phyloP scores from a whole-genome alignment of 2,797 vertebrate species.

The Chaetophractus vellerosus region DNA sequence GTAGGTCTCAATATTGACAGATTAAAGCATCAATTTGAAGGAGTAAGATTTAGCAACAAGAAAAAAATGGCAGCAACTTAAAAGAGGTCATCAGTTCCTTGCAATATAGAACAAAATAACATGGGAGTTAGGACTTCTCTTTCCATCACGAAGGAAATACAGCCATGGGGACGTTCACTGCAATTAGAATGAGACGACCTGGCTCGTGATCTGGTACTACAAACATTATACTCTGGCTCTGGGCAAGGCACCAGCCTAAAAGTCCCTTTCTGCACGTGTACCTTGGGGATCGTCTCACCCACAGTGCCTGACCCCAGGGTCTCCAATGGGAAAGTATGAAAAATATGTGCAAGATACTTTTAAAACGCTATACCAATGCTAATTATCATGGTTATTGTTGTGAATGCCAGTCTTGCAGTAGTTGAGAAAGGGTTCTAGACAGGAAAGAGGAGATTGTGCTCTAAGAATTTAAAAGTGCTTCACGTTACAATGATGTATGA shows the following conservation, averaged over 20 bases:
- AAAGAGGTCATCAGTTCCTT: slow-evolving; percentile 21
- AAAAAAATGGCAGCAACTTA: background rate
- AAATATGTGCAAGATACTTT: background rate
- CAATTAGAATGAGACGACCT: background rate
- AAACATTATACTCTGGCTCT: background rate
- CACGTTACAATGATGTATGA: background rate
- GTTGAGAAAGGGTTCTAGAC: background rate
- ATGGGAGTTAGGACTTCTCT: background rate
- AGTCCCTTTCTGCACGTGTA: background rate
- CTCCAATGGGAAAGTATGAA: background rate
- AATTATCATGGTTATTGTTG: background rate
- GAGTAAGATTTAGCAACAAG: slow-evolving; percentile 61
- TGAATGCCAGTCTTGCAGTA: background rate
- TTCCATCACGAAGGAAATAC: background rate
- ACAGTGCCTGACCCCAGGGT: background rate
- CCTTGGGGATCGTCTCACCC: background rate
- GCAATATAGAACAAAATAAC: background rate
- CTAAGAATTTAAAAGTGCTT: background rate
- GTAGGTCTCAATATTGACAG: background rate
- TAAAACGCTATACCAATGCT: background rate
- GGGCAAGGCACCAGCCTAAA: background rate
- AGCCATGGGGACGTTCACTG: fast-evolving
- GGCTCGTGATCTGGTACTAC: background rate
- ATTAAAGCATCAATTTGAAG: slow-evolving; percentile 32
- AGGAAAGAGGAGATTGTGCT: background rate